phyloP scores from a whole-genome alignment of 2,113 vertebrate species.

The Hemichromis elongatus region DNA sequence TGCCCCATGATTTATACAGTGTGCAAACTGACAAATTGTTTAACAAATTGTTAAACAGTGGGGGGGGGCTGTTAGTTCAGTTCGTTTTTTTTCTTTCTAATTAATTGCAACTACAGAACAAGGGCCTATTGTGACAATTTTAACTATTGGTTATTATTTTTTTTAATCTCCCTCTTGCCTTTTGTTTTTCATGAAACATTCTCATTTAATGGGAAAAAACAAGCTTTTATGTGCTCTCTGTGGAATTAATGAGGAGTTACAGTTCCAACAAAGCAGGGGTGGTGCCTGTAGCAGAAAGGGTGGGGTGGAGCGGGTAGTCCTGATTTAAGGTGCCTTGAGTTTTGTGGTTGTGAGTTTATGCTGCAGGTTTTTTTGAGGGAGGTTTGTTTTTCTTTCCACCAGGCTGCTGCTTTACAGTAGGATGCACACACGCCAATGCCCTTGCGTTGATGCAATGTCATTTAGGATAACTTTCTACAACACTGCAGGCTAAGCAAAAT shows the following conservation, averaged over 20 bases:
- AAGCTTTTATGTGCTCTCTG: slow-evolving; percentile 7
- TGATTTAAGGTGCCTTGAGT: background rate
- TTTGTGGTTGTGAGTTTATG: background rate
- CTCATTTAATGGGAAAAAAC: background rate
- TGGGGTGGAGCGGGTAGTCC: background rate
- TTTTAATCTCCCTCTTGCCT: background rate
- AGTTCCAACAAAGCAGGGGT: background rate
- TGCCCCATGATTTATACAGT: background rate
- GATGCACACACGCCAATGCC: background rate
- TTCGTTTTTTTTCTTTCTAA: background rate
- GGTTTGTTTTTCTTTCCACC: background rate
- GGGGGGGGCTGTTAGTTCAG: rapidly evolving
- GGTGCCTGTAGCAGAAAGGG: background rate
- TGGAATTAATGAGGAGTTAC: slow-evolving; percentile 43
- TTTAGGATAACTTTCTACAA: slow-evolving; percentile 5
- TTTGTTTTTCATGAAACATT: background rate
- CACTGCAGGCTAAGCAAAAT: slow-evolving; percentile 13
- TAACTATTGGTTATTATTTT: background rate
- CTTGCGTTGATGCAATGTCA: slow-evolving; percentile 40
- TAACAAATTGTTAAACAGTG: background rate
- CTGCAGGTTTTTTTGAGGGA: background rate
- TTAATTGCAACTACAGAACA: background rate
- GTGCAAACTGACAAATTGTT: background rate
- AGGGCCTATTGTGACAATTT: background rate
- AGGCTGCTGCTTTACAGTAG: background rate